Percentiles rank a stretch among this genome's conserved stretches.
phyloP scores from a whole-genome alignment of 2,888 invertebrate species.

The Plutella xylostella region DNA sequence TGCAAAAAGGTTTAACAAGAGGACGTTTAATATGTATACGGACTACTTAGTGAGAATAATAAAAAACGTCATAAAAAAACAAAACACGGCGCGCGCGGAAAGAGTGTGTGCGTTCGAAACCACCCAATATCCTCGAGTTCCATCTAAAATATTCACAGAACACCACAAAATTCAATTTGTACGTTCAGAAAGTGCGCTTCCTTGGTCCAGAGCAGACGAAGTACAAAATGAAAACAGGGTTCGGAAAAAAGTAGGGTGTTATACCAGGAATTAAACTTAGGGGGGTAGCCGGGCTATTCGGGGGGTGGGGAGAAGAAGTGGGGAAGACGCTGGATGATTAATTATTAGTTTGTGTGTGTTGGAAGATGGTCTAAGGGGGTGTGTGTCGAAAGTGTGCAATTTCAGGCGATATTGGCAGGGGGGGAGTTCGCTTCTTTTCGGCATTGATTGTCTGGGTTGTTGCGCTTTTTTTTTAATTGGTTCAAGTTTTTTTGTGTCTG shows the following conservation, averaged over 20 bases:
- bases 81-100: not conserved
- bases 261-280: constrained; percentile 61
- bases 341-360: constrained; percentile 69
- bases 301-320: constrained; percentile 26
- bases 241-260: constrained; percentile 47
- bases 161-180: constrained; percentile 69
- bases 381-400: constrained; percentile 4
- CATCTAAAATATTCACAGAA: constrained; percentile 54
- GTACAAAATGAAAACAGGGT: constrained; percentile 61
- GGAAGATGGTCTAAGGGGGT: constrained; percentile 36
- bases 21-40: too few relatives aligned
- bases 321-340: constrained; percentile 63
- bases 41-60: not conserved
- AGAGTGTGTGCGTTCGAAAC: constrained; percentile 28
- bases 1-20: too few relatives aligned
- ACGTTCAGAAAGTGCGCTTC: constrained; percentile 36
- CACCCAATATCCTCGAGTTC: constrained; percentile 47
- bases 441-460: not conserved
- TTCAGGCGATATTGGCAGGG: not conserved
- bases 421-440: not conserved
- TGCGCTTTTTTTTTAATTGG: not conserved
- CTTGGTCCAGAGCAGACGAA: constrained; percentile 28
- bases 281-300: too few relatives aligned
- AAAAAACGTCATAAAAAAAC: not conserved
- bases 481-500: not conserved